A percentile compares a stretch with the other conserved stretches of the same genome.
Conservation (phyloP, 2,888 invertebrate species). For the Panopea generosa region DNA sequence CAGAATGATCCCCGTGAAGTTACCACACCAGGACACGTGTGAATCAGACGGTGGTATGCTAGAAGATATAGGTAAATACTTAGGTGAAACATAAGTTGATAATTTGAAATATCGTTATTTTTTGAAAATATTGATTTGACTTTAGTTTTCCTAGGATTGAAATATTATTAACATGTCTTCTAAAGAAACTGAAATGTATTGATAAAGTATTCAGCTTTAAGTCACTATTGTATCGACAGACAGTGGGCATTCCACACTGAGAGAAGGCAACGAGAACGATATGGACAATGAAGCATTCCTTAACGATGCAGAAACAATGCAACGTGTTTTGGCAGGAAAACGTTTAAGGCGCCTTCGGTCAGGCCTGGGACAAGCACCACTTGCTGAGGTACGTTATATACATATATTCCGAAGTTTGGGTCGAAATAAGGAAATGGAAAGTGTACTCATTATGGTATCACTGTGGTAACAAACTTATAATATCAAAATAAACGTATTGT, state of each 20-base stretch:
- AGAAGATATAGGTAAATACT: slow-evolving; percentile 65
- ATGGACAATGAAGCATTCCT: slow-evolving; percentile 76
- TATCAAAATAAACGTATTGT: too few species aligned
- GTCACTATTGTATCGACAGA: slow-evolving; percentile 78
- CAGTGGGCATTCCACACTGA: slow-evolving; percentile 85
- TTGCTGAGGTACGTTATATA: too few species aligned
- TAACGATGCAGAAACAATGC: slow-evolving; percentile 60
- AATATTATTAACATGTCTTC: neutral
- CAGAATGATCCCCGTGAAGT: slow-evolving; percentile 30
- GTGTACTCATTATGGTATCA: too few species aligned
- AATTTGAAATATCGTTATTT: neutral
- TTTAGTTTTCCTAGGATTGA: neutral
- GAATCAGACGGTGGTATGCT: slow-evolving; percentile 54
- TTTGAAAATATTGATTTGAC: neutral
- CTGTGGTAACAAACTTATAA: too few species aligned
- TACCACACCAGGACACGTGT: slow-evolving; percentile 57
- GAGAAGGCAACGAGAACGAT: slow-evolving; percentile 83
- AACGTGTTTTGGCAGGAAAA: slow-evolving; percentile 35
- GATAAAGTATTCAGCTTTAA: too few species aligned
- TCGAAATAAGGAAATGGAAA: too few species aligned
- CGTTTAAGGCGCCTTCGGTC: slow-evolving; percentile 15
- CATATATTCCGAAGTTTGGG: too few species aligned
- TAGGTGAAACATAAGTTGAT: neutral
- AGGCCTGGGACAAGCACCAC: too few species aligned
- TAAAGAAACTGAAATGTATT: too few species aligned